phyloP scores from a whole-genome alignment of 2,888 invertebrate species.

The Gibbula magus region DNA sequence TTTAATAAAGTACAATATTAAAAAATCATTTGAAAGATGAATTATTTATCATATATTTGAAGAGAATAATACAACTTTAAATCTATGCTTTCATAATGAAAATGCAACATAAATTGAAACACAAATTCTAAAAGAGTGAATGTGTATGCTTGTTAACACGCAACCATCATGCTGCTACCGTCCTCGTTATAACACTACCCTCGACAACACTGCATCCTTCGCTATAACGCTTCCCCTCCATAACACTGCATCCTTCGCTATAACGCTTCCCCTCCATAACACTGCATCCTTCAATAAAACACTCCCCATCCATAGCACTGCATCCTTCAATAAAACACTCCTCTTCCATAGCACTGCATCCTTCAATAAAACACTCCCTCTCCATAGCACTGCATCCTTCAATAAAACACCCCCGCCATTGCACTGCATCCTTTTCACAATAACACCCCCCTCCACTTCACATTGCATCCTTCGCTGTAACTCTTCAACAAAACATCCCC shows the following conservation, averaged over 20 bases:
- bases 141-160: no score
- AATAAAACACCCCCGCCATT: no score
- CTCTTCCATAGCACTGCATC: not conserved
- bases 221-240: not conserved
- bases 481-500: not conserved
- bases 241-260: not conserved
- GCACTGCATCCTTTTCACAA: no score
- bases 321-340: not conserved
- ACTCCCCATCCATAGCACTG: no score
- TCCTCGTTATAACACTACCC: not conserved
- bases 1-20: no score
- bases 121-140: not conserved
- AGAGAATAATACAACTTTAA: not conserved
- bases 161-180: no score
- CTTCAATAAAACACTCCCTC: not conserved
- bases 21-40: no score
- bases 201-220: not conserved
- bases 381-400: not conserved
- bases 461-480: not conserved
- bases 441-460: no score
- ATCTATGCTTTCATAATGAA: not conserved
- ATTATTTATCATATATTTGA: no score
- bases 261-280: not conserved
- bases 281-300: no score
- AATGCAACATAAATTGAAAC: not conserved